Percentiles rank a stretch among this genome's conserved stretches.
Evolutionary conservation across 2,888 invertebrate species (phyloP).

Genomic region (Tromatobia lineatoria): DNA sequence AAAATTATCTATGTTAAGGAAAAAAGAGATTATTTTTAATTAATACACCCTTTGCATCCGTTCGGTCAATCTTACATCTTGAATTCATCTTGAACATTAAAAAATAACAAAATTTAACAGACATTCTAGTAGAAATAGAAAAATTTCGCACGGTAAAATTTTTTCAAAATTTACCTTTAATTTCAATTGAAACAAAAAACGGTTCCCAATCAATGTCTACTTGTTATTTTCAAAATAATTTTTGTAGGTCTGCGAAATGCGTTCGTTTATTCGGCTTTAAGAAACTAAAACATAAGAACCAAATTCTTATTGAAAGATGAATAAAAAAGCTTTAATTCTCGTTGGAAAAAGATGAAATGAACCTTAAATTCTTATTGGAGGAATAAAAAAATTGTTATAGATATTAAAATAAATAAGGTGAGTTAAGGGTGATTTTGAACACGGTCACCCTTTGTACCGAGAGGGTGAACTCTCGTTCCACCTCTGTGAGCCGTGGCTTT

Average conservation of each 20-base stretch:
- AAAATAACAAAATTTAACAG: no score
- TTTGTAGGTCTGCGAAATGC: neutral
- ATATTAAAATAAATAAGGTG: neutral
- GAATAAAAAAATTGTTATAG: neutral
- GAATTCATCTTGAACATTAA: no score
- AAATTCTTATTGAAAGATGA: no score
- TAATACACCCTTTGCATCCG: no score
- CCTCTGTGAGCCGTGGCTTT: conserved; percentile 68
- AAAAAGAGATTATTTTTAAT: no score
- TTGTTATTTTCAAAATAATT: neutral
- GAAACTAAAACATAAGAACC: no score
- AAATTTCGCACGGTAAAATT: neutral
- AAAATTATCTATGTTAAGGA: no score
- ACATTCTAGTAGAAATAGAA: neutral
- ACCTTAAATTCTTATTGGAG: no score
- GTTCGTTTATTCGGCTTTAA: no score
- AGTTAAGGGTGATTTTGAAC: conserved; percentile 54
- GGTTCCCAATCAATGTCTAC: neutral
- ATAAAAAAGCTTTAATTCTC: no score
- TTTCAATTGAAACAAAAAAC: neutral
- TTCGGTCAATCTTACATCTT: no score
- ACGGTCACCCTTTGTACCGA: conserved; percentile 64
- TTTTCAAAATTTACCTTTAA: neutral
- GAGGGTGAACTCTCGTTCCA: conserved; percentile 61
- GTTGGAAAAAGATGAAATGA: neutral